Conservation (phyloP, 64 coral and sea anemone species). For the Dendronephthya gigantea region DNA sequence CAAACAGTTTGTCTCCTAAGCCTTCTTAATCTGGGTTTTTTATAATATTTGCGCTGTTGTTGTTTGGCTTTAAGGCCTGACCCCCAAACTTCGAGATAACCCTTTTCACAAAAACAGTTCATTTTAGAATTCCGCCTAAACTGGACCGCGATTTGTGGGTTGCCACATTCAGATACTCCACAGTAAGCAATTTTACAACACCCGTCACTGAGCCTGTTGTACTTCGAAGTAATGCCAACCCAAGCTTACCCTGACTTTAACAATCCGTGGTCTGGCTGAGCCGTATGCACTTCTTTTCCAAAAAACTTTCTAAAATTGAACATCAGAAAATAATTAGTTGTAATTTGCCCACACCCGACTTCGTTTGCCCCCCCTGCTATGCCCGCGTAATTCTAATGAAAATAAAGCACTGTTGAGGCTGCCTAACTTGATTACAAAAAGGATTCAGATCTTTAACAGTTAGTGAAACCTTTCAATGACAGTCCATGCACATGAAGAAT, state of each 20-base stretch:
- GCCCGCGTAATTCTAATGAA: background rate
- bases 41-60: no score
- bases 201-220: no score
- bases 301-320: background rate
- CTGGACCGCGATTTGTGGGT: no score
- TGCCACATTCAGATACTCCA: no score
- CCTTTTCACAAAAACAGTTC: no score
- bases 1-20: no score
- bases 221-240: background rate
- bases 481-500: background rate
- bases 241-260: conserved; percentile 2
- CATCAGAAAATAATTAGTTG: background rate
- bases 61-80: no score
- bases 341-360: background rate
- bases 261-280: background rate
- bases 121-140: no score
- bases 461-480: background rate
- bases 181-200: no score
- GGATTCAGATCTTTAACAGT: background rate
- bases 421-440: background rate
- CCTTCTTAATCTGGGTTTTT: no score
- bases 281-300: background rate
- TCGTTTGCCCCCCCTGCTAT: background rate
- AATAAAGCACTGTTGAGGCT: background rate
- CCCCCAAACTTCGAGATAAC: no score